phyloP scores from a whole-genome alignment of 2,888 invertebrate genomes.

The Pinctada fucata region DNA sequence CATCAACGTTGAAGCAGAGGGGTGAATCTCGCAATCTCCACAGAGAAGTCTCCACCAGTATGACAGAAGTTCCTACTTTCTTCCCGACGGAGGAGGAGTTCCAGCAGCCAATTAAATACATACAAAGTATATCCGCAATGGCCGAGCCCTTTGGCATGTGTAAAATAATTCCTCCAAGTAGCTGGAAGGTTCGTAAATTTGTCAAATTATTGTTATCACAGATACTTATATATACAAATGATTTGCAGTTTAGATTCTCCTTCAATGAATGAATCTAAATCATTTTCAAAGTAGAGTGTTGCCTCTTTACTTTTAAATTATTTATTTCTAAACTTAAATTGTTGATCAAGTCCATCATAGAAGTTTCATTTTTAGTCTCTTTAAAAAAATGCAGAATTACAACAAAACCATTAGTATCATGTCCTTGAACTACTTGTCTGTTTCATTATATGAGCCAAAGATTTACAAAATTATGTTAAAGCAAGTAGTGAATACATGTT shows the following conservation, averaged over 20 bases:
- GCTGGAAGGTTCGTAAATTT: constrained; percentile 71
- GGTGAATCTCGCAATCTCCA: not conserved
- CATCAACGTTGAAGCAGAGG: too few relatives aligned
- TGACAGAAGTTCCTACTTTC: constrained; percentile 80
- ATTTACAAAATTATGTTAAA: too few relatives aligned
- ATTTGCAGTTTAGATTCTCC: not conserved
- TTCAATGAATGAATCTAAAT: not conserved
- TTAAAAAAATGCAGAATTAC: too few relatives aligned
- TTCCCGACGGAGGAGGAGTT: constrained; percentile 90
- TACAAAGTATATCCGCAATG: constrained; percentile 86
- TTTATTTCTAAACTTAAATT: too few relatives aligned
- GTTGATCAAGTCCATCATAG: too few relatives aligned
- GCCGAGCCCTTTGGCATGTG: constrained; percentile 92
- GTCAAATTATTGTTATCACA: not conserved
- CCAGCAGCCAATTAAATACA: constrained; percentile 89
- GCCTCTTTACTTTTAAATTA: constrained; percentile 19
- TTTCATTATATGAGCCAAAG: too few relatives aligned
- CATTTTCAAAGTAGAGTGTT: not conserved
- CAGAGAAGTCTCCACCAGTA: constrained; percentile 26
- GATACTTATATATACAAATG: not conserved
- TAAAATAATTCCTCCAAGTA: constrained; percentile 87
- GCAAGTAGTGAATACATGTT: too few relatives aligned
- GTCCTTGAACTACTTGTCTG: too few relatives aligned
- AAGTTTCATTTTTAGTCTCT: too few relatives aligned
- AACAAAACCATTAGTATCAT: too few relatives aligned